phyloP scores from a whole-genome alignment of 2,888 invertebrate species.

The Erebia palarica region DNA sequence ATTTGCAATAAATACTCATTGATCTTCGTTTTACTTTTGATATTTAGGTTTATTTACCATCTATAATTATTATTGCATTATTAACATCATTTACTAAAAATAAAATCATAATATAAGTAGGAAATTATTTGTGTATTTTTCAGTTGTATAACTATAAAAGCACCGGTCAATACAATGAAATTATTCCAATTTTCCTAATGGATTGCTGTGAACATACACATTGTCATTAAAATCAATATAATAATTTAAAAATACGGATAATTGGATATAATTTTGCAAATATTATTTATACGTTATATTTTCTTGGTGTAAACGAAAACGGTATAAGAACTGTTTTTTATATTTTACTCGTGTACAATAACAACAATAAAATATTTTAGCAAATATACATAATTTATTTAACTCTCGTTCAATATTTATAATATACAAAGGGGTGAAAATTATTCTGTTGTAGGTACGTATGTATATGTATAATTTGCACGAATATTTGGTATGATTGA shows the following conservation, averaged over 20 bases:
- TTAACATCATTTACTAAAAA: not conserved
- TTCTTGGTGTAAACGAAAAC: slow-evolving; percentile 6
- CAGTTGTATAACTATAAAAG: not conserved
- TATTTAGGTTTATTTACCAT: not conserved
- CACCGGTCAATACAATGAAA: slow-evolving; percentile 2
- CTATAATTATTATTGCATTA: slow-evolving; percentile 13
- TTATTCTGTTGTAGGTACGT: slow-evolving; percentile 9
- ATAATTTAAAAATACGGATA: not conserved
- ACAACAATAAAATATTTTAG: slow-evolving; percentile 6
- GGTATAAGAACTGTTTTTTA: not conserved
- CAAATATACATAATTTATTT: slow-evolving; percentile 17
- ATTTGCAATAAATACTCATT: not conserved
- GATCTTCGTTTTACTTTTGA: not conserved
- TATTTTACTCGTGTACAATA: not conserved
- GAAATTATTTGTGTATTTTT: not conserved
- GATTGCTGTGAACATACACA: not conserved
- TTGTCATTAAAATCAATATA: not conserved
- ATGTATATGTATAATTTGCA: slow-evolving; percentile 19
- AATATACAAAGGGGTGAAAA: slow-evolving; percentile 13
- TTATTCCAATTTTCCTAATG: not conserved
- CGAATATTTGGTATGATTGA: slow-evolving; percentile 73
- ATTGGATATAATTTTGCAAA: not conserved
- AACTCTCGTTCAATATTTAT: slow-evolving; percentile 16
- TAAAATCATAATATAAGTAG: not conserved
- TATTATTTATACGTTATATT: not conserved